Conservation (phyloP, 2,888 invertebrate species). For the Ariolimax columbianus region DNA sequence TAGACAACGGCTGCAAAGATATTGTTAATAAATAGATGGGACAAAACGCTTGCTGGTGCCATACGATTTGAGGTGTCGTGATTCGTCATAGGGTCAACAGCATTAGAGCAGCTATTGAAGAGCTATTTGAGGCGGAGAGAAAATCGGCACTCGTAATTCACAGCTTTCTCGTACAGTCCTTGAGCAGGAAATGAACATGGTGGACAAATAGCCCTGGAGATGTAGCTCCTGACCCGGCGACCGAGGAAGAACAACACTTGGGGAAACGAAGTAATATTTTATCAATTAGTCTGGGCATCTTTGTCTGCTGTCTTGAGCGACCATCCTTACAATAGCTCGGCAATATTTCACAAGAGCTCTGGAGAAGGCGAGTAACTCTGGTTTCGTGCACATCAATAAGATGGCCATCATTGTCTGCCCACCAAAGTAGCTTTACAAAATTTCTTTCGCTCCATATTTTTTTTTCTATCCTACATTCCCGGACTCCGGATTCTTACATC, state of each 20-base stretch:
- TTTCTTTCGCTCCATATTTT: neutral
- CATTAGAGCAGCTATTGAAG: constrained; percentile 32
- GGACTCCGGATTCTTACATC: constrained; percentile 32
- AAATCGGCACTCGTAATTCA: constrained; percentile 41
- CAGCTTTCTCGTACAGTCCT: constrained; percentile 24
- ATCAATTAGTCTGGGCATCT: constrained; percentile 51
- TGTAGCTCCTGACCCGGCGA: neutral
- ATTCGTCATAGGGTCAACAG: constrained; percentile 41
- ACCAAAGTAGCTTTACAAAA: neutral
- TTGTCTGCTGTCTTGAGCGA: constrained; percentile 10
- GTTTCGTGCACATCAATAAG: constrained; percentile 25
- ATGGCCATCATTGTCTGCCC: constrained; percentile 34
- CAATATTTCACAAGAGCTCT: constrained; percentile 1
- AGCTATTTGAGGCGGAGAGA: constrained; percentile 28
- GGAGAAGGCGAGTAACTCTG: neutral
- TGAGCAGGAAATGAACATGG: constrained; percentile 47
- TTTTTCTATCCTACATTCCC: neutral
- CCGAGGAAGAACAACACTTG: neutral
- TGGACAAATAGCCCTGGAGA: constrained; percentile 45
- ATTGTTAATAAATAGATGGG: neutral
- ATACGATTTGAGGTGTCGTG: constrained; percentile 24
- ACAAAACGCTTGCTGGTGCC: constrained; percentile 10
- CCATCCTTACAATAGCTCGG: constrained; percentile 20
- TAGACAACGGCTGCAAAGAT: neutral
- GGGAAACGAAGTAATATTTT: constrained; percentile 52